Percentiles rank a stretch among this genome's conserved stretches.
These are phyloP conservation scores for Lycia hirtaria DNA, from an alignment of 2,888 invertebrate genomes.

Conservation along the genomic window DNA sequence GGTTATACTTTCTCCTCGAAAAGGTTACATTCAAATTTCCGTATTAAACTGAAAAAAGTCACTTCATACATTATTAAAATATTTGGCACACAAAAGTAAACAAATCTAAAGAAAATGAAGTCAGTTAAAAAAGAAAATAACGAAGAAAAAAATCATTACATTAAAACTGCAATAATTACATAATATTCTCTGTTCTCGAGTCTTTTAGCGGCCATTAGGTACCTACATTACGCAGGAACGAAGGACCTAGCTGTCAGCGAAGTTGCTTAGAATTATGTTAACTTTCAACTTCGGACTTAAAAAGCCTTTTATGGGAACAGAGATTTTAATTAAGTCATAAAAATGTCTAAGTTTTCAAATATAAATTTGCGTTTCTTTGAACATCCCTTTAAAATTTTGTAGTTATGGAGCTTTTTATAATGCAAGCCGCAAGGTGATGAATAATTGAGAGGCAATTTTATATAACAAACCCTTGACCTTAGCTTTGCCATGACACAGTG, in stretches of 20 bases:
- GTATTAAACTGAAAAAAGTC: too few relatives aligned
- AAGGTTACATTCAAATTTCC: too few relatives aligned
- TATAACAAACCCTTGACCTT: not conserved
- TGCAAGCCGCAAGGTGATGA: constrained; percentile 1
- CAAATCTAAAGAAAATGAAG: too few relatives aligned
- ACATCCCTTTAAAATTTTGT: not conserved
- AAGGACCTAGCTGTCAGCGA: constrained; percentile 10
- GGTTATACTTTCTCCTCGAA: too few relatives aligned
- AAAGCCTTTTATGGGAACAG: constrained; percentile 5
- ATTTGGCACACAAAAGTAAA: too few relatives aligned
- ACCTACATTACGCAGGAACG: constrained; percentile 3
- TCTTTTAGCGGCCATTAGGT: constrained; percentile 19
- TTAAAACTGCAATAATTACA: too few relatives aligned
- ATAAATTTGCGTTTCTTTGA: constrained; percentile 10
- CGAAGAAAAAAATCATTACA: too few relatives aligned
- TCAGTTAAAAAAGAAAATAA: too few relatives aligned
- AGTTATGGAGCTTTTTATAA: constrained; percentile 12
- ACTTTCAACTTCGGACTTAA: constrained; percentile 21
- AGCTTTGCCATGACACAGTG: not conserved
- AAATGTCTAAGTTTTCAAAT: constrained; percentile 20
- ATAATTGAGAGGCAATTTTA: not conserved
- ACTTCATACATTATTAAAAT: too few relatives aligned
- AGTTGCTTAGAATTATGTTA: constrained; percentile 2
- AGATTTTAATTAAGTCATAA: constrained; percentile 19
- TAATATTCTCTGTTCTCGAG: too few relatives aligned